A percentile compares a stretch with the other conserved stretches of the same genome.
These are phyloP conservation scores for Uloborus diversus DNA, from an alignment of 1,140 invertebrate species.

Conservation along the genomic window DNA sequence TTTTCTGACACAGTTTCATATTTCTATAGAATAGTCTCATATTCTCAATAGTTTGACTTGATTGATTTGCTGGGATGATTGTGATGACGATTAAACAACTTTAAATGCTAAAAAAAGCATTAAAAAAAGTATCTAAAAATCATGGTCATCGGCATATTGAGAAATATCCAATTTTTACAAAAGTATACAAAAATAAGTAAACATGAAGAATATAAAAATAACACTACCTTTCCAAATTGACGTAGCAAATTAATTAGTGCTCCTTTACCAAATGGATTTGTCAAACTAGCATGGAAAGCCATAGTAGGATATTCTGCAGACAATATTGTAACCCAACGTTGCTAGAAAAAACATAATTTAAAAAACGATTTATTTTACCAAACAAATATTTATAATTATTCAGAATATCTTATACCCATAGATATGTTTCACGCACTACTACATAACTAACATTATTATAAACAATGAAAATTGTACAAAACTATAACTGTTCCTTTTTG, in stretches of 20 bases:
- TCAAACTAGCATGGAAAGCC: constrained; percentile 97
- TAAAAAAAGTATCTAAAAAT: too few species aligned
- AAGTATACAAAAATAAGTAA: not conserved
- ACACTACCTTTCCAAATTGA: constrained; percentile 86
- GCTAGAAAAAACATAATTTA: constrained; percentile 62
- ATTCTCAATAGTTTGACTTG: too few species aligned
- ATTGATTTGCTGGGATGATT: too few species aligned
- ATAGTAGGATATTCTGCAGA: constrained; percentile 96
- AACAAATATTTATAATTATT: too few species aligned
- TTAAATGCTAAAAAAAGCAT: too few species aligned
- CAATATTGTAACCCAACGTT: constrained; percentile 92
- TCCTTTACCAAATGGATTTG: constrained; percentile 98
- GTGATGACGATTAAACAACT: too few species aligned
- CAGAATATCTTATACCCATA: not conserved
- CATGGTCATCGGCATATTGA: too few species aligned
- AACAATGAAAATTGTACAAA: not conserved
- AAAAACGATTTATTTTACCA: not conserved
- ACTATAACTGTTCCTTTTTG: too few species aligned
- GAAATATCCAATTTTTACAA: constrained; percentile 1
- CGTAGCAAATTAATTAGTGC: constrained; percentile 94
- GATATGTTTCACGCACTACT: too few species aligned
- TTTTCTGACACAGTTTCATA: too few species aligned
- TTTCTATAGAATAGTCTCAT: too few species aligned
- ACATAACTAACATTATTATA: too few species aligned
- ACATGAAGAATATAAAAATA: not conserved